These are phyloP conservation scores for Odocoileus virginianus DNA, from an alignment of 2,113 vertebrate species.

Conservation along the genomic window DNA sequence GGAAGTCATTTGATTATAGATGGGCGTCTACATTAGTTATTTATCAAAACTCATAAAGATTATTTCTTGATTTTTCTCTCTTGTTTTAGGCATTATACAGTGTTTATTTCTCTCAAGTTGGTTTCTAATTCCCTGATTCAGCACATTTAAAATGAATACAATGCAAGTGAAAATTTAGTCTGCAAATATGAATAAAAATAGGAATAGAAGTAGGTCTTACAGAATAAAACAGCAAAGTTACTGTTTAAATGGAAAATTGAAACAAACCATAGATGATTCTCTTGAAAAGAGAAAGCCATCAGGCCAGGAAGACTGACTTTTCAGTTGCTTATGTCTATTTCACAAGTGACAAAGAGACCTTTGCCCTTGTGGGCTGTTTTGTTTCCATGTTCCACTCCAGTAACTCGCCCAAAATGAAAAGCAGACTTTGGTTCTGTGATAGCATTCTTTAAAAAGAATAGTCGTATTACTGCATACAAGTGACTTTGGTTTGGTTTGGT, in stretches of 20 bases:
- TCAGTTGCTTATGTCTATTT: not conserved
- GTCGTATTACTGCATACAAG: not conserved
- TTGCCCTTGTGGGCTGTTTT: not conserved
- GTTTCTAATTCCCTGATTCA: not conserved
- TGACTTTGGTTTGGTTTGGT: not conserved
- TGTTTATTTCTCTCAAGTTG: not conserved
- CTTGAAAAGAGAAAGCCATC: not conserved
- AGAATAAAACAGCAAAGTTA: not conserved
- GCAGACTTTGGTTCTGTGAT: not conserved
- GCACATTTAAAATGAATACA: not conserved
- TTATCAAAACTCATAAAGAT: not conserved
- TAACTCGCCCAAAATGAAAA: conserved; percentile 1
- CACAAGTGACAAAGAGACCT: not conserved
- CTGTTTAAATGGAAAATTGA: not conserved
- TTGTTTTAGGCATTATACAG: not conserved
- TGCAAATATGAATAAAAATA: not conserved
- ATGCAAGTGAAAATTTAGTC: not conserved
- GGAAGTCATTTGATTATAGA: not conserved
- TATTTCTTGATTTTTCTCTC: not conserved
- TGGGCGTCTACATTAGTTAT: not conserved
- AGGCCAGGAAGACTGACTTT: not conserved
- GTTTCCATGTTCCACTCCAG: not conserved
- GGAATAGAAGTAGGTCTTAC: not conserved
- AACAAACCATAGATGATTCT: not conserved
- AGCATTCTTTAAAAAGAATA: not conserved